phyloP scores from a whole-genome alignment of 2,888 invertebrate species.

The Ichneumoninae sp. region DNA sequence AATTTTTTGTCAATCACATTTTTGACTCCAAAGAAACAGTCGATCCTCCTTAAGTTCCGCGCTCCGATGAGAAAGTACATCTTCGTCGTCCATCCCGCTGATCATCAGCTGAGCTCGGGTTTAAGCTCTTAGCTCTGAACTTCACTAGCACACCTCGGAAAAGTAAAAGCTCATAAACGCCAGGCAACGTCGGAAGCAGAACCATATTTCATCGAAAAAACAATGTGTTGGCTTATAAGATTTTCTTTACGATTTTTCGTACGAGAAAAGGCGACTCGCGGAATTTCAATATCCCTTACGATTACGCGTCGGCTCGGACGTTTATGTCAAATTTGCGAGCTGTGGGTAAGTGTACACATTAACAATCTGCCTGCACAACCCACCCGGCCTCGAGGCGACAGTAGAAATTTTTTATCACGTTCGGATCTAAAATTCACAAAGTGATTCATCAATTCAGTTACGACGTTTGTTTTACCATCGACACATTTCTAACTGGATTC shows the following conservation, averaged over 20 bases:
- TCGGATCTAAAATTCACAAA: neutral
- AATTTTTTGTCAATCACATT: too few relatives aligned
- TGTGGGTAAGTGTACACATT: neutral
- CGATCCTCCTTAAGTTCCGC: too few relatives aligned
- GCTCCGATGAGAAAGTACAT: neutral
- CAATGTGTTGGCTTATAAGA: conserved; percentile 1
- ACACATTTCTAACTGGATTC: neutral
- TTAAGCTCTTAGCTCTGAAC: too few relatives aligned
- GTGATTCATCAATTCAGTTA: neutral
- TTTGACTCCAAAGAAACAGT: too few relatives aligned
- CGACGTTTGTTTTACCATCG: neutral
- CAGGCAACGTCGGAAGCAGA: neutral
- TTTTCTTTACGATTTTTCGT: conserved; percentile 11
- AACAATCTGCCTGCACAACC: neutral
- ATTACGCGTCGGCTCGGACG: conserved; percentile 1
- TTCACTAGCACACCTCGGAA: neutral
- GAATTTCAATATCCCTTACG: conserved; percentile 14
- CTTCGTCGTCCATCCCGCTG: neutral
- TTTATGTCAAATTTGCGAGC: conserved; percentile 2
- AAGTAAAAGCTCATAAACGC: neutral
- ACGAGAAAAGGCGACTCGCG: neutral
- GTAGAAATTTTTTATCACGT: neutral
- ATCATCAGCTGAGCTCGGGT: neutral
- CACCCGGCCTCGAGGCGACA: neutral
- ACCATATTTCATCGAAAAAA: neutral